Base-by-base conservation (phyloP, 1,140 invertebrate species). In the Dinoponera quadriceps region DNA sequence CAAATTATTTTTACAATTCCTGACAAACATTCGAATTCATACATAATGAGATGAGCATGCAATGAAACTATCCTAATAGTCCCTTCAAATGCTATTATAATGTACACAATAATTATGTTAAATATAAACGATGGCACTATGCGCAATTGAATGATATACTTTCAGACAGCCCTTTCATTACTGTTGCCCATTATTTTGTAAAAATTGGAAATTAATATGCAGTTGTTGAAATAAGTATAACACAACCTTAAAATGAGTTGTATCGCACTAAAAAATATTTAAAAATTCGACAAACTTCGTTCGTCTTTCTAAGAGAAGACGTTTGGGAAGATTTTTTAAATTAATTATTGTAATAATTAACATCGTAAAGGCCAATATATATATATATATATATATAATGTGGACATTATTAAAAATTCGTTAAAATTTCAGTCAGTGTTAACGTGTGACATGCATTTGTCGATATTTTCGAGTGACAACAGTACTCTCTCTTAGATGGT, bases 91-190 rank as follows among this genome's bases (percentile, higher is more conserved):
- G 11, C 20, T 44, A 59, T 38, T 65, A 38, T 20, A 85, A 65
- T 65, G 20, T 27, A 49, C 33, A 29, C 22, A 25, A 9, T 27
- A 27, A 48, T 49, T 20, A 14, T 44, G 20, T 4, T 69, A 69
- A 29, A 18, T n/a, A 55, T 51, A 62, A 65, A 65, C n/a, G 51
- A 54, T 65, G 73, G 33, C 63, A 78, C 29, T 57, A 27, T 29
- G 44, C n/a, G 18, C 14, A 38, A 68, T 69, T 29, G 33, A 78
- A 55, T 78, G 16, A 3, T 2, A 25, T 78, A 55, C 0, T 25
- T 77, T 68, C n/a, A 65, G n/a, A 65, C 33, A 22, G 11, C 9
- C 11, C n/a, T 55, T 25, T 16, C 7, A 29, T 75, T 27, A 75
- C 18, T n/a, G 11, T 38, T 49, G 2, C 14, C 14, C 9, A 14